Evolutionary conservation across 1,140 invertebrate genomes (phyloP), one percentile per base, ranked within the genome.

Genomic region (Zaprionus ornatus): DNA sequence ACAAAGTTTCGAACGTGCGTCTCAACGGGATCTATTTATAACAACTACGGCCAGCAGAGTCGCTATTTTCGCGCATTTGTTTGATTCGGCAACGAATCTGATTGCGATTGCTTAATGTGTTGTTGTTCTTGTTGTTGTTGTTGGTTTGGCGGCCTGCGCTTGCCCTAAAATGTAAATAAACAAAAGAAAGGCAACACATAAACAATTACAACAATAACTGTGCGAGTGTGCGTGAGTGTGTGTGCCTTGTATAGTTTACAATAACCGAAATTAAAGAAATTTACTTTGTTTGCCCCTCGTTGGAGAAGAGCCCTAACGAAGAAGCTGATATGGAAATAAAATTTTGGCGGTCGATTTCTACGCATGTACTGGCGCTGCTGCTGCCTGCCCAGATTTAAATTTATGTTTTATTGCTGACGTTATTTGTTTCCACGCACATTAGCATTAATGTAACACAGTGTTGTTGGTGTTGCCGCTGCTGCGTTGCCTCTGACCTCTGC

Each of bases 141-240:
- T 57, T 86, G 56, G 50, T 70, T 69, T 87, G 66, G 45, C 54
- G 71, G 59, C 42, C 65, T 62, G 81, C 35, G 77, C 68, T 77
- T 88, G 84, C 84, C 83, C 84, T 77, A 87, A 80, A 87, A 88
- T 80, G 84, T 83, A 87, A 87, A 87, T 87, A 87, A 87, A 87
- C 84, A 86, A 88, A 85, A 65, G 78, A 64, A 82, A 77, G 74
- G 40, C 62, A 72, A 55, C 74, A 67, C 69, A 84, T 77, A 79
- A 85, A 85, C 82, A 85, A 85, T 85, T 85, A 85, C 82, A 77
- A 73, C 70, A 84, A 84, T 77, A 84, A 84, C 80, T 84, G 81
- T 84, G 72, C 80, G 74, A 80, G 73, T 77, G 68, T 45, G 1
- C 4, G 13, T 15, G 13, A 3, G 75, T 83, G 81, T 83, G 72